Evolutionary conservation across 2,113 vertebrate genomes (phyloP).

Genomic region (human): DNA sequence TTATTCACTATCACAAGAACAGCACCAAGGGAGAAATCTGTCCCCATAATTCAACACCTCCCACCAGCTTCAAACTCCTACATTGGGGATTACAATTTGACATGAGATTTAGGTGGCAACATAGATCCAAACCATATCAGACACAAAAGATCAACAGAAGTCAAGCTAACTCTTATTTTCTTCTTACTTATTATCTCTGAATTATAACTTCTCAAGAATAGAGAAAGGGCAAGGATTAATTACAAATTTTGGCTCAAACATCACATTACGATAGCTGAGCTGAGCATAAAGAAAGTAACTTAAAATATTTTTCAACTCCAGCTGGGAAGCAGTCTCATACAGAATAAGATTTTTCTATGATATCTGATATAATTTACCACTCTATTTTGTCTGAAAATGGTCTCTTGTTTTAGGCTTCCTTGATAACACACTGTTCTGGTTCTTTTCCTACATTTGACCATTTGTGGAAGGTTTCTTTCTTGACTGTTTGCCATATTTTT

Average conservation of each 20-base stretch:
- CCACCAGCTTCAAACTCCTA: too few relatives aligned
- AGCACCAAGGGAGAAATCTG: too few relatives aligned
- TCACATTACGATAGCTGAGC: not conserved
- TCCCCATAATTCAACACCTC: too few relatives aligned
- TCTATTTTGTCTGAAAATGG: not conserved
- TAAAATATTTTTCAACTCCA: not conserved
- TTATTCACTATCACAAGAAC: too few relatives aligned
- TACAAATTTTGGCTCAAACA: not conserved
- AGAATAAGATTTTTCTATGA: not conserved
- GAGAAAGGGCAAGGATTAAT: not conserved
- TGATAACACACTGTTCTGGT: not conserved
- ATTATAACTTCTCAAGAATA: not conserved
- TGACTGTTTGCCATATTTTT: not conserved
- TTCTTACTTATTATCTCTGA: not conserved
- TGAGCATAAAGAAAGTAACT: not conserved
- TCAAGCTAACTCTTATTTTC: not conserved
- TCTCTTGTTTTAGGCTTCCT: not conserved
- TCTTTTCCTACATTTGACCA: not conserved
- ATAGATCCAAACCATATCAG: too few relatives aligned
- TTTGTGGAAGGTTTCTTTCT: not conserved
- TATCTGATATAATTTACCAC: not conserved
- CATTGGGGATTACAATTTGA: too few relatives aligned
- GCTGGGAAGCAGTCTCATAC: not conserved
- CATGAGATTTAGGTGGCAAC: too few relatives aligned
- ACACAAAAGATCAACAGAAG: not conserved